Base-by-base conservation (phyloP, 2,113 vertebrate genomes). In the Mastomys coucha region DNA sequence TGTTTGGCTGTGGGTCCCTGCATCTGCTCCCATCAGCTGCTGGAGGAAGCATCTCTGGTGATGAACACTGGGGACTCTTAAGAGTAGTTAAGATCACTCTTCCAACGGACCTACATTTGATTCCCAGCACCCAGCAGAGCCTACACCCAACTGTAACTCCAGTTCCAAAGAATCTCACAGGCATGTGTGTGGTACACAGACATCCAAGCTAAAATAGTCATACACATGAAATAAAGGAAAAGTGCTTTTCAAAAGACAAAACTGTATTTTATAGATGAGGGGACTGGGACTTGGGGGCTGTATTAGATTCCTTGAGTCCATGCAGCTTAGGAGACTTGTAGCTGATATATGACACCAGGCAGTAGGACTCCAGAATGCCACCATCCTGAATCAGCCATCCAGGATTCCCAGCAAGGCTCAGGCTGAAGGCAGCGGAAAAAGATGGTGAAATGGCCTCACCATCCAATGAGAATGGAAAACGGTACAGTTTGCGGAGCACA, bases 101-200 rank as follows among this genome's bases (percentile, higher is more conserved):
- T n/a, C 78, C 78, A 36, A 7, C 26, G 56, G 22, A 84, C n/a
- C 80, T 14, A 28, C 22, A 22, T 60, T 28, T 60, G 56, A 82
- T 60, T 26, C 17, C 80, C 56, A 60, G 56, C 56, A 26, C 36
- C 22, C 36, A 28, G 78, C 19, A 56, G 13, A 81, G 56, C 56
- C 13, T 60, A 16, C 6, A 42, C 13, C 13, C 56, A 82, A 39
- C 22, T 82, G 12, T 16, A 17, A 60, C 56, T 82, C 36, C n/a
- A 82, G 80, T 60, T 28, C 78, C 20, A 81, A 80, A 56, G 53
- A n/a, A 58, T 26, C 56, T 58, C 80, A 5, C 51, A 22, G 33
- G 33, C 7, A 6, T 28, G 1, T 1, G 1, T 42, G 36, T 8
- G 2, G 36, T 60, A 14, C 1, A 4, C 20, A 84, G 6, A 53